Base-by-base conservation (phyloP, 2,888 invertebrate genomes). In the Scelioninae gen. 2 region DNA sequence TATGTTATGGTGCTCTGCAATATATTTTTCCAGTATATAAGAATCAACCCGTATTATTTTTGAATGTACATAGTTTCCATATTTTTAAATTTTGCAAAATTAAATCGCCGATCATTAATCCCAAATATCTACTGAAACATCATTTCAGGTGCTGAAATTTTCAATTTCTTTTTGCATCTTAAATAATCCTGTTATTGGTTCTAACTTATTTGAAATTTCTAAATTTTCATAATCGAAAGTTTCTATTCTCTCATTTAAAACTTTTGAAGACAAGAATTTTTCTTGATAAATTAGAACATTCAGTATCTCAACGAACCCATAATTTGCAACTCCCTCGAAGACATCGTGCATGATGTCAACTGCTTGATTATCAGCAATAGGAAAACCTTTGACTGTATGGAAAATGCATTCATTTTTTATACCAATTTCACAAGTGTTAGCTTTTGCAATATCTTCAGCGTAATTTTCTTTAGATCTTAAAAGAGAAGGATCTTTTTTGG, bases 401-500 rank as follows among this genome's bases (percentile, higher is more conserved):
- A n/a, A n/a, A n/a, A n/a, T n/a, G n/a, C n/a, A n/a, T n/a, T n/a
- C n/a, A n/a, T n/a, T n/a, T n/a, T 33, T 33, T 33, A 10, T 16
- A 16, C 39, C 39, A 13, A 43, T 63, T 10, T 13, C 3, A 9
- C 2, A 10, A 13, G 35, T 11, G 2, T 45, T 33, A 9, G 18
- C 9, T 13, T 45, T n/a, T 22, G 19, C 10, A n/a, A 58, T 11
- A 35, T 33, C 13, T 45, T 45, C 25, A 2, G 7, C 28, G 10
- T 61, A 61, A 25, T 31, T 61, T 28, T 48, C 28, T 18, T 13
- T 41, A 11, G 61, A 48, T 61, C 50, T 48, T 25, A 61, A 41
- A n/a, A 61, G 9, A 22, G 31, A n/a, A 6, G 19, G 6, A 10
- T 41, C 10, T 50, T 61, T 31, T 50, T 45, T 50, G 2, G 39